Evolutionary conservation across 2,797 vertebrate species (phyloP).

Genomic region (Fratercula arctica): DNA sequence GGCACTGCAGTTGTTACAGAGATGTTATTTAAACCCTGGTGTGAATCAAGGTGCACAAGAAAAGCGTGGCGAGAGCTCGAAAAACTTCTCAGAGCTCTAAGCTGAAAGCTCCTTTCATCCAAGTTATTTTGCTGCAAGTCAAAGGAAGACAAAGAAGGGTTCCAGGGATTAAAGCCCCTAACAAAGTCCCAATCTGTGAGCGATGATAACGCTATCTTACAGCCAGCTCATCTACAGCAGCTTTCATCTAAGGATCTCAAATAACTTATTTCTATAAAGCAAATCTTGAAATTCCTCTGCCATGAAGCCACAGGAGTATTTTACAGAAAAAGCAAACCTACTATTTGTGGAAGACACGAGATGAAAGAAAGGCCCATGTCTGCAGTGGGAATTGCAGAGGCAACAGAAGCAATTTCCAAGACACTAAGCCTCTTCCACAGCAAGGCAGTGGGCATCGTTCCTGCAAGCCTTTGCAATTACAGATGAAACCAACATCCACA

Average conservation of each 20-base stretch:
- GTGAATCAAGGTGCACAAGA: neutral
- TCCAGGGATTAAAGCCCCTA: conserved; percentile 15
- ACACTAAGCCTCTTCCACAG: neutral
- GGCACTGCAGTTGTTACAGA: neutral
- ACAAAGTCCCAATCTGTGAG: neutral
- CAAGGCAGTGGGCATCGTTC: neutral
- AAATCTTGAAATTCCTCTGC: conserved; percentile 11
- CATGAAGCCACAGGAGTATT: conserved; percentile 4
- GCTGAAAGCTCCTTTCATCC: neutral
- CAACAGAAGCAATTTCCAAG: conserved; percentile 45
- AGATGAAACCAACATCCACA: neutral
- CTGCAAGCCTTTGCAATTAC: neutral
- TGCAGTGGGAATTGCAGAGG: conserved; percentile 55
- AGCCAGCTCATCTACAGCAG: conserved; percentile 10
- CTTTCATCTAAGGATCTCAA: conserved; percentile 43
- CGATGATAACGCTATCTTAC: neutral
- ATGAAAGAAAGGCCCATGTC: neutral
- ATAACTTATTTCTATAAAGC: conserved; percentile 3
- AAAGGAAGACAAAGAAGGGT: conserved; percentile 12
- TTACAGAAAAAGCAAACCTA: conserved; percentile 11
- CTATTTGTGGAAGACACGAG: conserved; percentile 16
- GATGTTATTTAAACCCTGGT: neutral
- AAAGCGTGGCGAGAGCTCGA: neutral
- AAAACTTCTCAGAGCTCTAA: neutral
- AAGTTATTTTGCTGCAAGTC: neutral